Percentiles rank a stretch among this genome's conserved stretches.
Conservation (phyloP, 2,113 vertebrate species). For the Corythoichthys intestinalis region DNA sequence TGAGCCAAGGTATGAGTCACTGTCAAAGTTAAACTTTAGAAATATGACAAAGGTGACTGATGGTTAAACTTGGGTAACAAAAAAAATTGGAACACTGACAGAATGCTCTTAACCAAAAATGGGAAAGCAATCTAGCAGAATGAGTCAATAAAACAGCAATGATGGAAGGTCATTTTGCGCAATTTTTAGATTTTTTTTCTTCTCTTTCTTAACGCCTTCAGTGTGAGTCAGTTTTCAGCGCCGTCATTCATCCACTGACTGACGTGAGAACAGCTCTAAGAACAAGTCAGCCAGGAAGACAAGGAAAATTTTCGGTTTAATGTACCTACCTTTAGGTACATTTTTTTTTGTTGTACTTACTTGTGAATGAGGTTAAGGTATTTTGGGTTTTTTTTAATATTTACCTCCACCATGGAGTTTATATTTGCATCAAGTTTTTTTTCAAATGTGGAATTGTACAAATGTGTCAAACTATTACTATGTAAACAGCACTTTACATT, state of each 20-base stretch:
- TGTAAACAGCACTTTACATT: no score
- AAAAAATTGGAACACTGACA: not conserved
- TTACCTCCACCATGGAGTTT: no score
- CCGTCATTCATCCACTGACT: not conserved
- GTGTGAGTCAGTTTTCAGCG: not conserved
- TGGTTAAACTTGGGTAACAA: not conserved
- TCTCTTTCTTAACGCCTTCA: not conserved
- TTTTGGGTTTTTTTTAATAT: no score
- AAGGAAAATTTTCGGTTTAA: not conserved
- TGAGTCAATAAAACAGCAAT: not conserved
- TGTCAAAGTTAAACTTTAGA: not conserved
- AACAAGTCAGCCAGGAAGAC: not conserved
- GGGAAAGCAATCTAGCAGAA: not conserved
- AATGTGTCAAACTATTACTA: no score
- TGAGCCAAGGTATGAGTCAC: constrained; percentile 29
- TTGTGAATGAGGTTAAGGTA: no score
- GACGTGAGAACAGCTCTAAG: not conserved
- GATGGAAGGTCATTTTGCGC: not conserved
- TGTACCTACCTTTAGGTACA: not conserved
- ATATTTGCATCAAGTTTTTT: no score
- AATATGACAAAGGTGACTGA: not conserved
- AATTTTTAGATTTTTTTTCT: not conserved
- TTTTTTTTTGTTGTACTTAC: no score
- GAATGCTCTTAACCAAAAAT: not conserved
- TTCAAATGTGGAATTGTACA: no score